These are phyloP conservation scores for Oryzias celebensis DNA, from an alignment of 2,113 vertebrate species.

Conservation along the genomic window DNA sequence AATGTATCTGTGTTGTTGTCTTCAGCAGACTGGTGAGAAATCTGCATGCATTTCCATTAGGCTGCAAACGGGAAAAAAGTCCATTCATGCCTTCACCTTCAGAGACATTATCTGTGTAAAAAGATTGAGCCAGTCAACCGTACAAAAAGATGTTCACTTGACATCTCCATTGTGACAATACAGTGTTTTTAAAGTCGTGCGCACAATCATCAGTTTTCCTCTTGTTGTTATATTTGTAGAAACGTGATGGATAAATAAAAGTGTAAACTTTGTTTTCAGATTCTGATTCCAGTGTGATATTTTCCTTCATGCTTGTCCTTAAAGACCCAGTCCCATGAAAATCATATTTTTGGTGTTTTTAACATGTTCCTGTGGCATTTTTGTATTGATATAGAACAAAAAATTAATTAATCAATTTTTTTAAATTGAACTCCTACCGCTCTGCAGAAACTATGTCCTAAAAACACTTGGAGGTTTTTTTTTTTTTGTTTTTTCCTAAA, in stretches of 20 bases:
- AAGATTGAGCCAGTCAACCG: conserved; percentile 13
- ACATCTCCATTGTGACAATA: conserved; percentile 60
- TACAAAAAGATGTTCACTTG: conserved; percentile 31
- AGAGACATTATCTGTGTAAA: conserved; percentile 22
- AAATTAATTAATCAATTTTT: no score
- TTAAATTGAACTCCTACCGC: no score
- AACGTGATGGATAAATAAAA: conserved; percentile 59
- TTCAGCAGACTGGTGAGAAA: conserved; percentile 18
- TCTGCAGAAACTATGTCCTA: no score
- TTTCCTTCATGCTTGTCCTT: background rate
- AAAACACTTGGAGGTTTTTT: no score
- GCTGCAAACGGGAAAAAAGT: background rate
- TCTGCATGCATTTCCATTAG: conserved; percentile 35
- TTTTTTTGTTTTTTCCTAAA: no score
- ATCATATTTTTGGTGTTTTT: no score
- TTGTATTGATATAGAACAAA: no score
- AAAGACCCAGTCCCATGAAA: no score
- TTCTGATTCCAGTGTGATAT: background rate
- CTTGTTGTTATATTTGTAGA: conserved; percentile 49
- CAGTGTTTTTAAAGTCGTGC: conserved; percentile 63
- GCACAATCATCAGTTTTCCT: conserved; percentile 50
- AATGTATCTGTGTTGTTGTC: conserved; percentile 3
- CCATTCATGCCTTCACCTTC: background rate
- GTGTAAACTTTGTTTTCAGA: conserved; percentile 27
- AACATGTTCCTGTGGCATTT: no score